Evolutionary conservation across 2,797 vertebrate species (phyloP).

Genomic region (Chloroceryle inda): DNA sequence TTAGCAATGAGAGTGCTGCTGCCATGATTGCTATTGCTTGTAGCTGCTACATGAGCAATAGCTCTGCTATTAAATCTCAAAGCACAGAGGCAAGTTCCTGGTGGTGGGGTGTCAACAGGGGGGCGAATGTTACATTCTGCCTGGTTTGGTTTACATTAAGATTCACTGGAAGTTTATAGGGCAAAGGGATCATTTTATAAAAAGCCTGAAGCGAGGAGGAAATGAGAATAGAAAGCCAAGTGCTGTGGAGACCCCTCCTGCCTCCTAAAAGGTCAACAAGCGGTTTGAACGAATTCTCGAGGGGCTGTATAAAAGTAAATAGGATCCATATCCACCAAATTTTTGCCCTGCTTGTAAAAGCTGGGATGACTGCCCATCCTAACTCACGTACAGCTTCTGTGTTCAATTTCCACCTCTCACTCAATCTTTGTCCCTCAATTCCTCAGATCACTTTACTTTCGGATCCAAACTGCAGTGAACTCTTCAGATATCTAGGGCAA

Average conservation of each 20-base stretch:
- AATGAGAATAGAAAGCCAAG: slow-evolving; percentile 53
- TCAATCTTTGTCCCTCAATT: not conserved
- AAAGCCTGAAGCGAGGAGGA: slow-evolving; percentile 15
- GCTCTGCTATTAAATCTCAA: not conserved
- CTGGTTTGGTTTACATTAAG: not conserved
- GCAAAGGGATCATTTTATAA: slow-evolving; percentile 28
- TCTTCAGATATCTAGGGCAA: not conserved
- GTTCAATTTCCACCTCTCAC: not conserved
- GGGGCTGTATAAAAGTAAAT: not conserved
- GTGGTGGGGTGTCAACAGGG: not conserved
- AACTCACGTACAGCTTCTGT: not conserved
- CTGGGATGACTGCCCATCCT: not conserved
- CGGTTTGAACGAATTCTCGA: not conserved
- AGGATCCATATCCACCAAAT: not conserved
- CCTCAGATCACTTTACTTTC: not conserved
- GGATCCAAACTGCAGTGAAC: not conserved
- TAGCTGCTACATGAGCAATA: not conserved
- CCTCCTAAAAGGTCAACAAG: slow-evolving; percentile 11
- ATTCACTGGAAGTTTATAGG: slow-evolving; percentile 26
- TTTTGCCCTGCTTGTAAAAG: not conserved
- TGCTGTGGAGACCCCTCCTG: not conserved
- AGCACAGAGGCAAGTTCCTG: not conserved
- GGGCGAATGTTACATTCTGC: not conserved
- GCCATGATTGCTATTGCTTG: not conserved
- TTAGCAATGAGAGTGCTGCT: not conserved